Base-by-base conservation (phyloP, 1,140 invertebrate species). In the Sarcophaga peregrina region DNA sequence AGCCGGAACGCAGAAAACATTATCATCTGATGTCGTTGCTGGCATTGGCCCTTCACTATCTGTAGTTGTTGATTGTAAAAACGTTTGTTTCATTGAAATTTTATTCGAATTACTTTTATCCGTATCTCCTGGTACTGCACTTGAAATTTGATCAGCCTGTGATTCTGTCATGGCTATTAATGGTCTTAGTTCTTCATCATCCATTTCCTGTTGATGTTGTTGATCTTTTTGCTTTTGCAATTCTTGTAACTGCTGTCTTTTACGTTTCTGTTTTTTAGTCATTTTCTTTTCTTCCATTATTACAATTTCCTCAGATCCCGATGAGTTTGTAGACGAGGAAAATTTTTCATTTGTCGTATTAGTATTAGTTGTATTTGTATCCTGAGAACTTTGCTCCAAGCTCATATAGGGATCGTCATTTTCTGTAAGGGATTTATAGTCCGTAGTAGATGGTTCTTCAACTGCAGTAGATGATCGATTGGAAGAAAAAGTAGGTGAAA, bases 1-100 rank as follows among this genome's bases (percentile, higher is more conserved):
- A 11, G 78, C 48, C 11, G 80, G 72, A n/a, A 81, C 75, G 37
- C 50, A 74, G 82, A 85, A 85, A n/a, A 82, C 46, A 82, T 86
- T 88, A 75, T 89, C 88, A 74, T 89, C 88, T 54, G 88, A 89
- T 46, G 88, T 89, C 73, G 88, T 89, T n/a, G 87, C 86, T 62
- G 88, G 88, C 73, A 89, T 80, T 0, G 88, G 85, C 4, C 87
- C 88, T 5, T 89, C 88, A 83, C 88, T 89, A 75, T 89, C 88
- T 0, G 85, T 87, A 11, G 86, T 88, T 25, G 83, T 89, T 10
- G 82, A 82, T 54, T 85, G 75, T 13, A 76, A 68, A 4, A 75
- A 80, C 15, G 85, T n/a, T 9, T 68, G 54, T 48, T 4, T 48
- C 50, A 83, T 72, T 10, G 82, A 73, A n/a, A 84, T 17, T 52